phyloP scores from a whole-genome alignment of 2,888 invertebrate genomes.

The Acronicta alni region DNA sequence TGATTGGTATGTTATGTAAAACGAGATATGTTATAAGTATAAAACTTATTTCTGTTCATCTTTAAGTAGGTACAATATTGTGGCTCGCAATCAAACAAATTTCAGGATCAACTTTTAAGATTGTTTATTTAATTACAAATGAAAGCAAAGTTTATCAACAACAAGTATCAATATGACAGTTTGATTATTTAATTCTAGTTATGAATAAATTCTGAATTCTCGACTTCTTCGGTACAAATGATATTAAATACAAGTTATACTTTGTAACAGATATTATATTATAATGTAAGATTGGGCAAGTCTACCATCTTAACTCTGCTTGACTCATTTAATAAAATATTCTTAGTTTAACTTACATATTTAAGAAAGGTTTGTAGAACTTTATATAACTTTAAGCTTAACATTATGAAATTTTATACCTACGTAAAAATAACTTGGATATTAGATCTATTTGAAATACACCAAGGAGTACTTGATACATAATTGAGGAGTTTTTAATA shows the following conservation, averaged over 20 bases:
- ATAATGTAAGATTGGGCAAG: slow-evolving; percentile 31
- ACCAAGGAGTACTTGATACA: slow-evolving; percentile 22
- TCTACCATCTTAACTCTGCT: slow-evolving; percentile 47
- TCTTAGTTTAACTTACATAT: slow-evolving; percentile 42
- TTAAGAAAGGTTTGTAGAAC: slow-evolving; percentile 32
- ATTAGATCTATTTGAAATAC: slow-evolving; percentile 22
- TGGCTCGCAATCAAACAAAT: too few relatives aligned
- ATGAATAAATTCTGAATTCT: not conserved
- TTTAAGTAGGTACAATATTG: too few relatives aligned
- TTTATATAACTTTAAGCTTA: slow-evolving; percentile 17
- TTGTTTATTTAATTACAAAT: too few relatives aligned
- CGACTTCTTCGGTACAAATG: not conserved
- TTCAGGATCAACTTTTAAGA: too few relatives aligned
- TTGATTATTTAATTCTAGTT: not conserved
- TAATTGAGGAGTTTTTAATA: slow-evolving; percentile 27
- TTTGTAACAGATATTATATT: slow-evolving; percentile 13
- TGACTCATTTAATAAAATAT: slow-evolving; percentile 54
- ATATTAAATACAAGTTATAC: slow-evolving; percentile 19
- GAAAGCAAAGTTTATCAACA: too few relatives aligned
- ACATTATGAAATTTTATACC: slow-evolving; percentile 11
- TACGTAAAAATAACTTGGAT: slow-evolving; percentile 14
- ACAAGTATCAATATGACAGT: not conserved
- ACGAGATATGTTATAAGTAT: too few relatives aligned
- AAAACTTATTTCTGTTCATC: too few relatives aligned
- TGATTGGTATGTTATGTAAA: too few relatives aligned